Base-by-base conservation (phyloP, 2,888 invertebrate species). In the Dicranocentrus wangi region DNA sequence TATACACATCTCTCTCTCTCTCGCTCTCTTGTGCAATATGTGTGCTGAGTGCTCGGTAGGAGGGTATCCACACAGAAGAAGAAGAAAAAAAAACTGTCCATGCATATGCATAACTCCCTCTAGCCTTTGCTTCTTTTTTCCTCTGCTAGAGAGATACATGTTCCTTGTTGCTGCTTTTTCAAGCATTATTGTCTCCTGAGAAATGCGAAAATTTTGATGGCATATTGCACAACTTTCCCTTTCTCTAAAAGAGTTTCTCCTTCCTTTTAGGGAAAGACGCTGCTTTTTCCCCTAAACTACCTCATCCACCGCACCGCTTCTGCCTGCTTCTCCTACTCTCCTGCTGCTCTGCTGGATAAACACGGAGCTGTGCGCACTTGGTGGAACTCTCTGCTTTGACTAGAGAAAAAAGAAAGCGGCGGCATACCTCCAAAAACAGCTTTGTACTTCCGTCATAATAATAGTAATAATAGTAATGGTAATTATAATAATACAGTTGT, bases 181-280 rank as follows among this genome's bases (percentile, higher is more conserved):
- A 68, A 83, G 77, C 83, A 82, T 82, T 60, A 61, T 82, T 83
- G 83, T 85, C 85, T 83, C 84, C 75, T 75, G 85, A 84, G 85
- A 85, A 82, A 83, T 85, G 82, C 70, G 82, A 85, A 61, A 61
- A 83, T 84, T 32, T 83, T 85, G 85, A 85, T 83, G 76, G 84
- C 68, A 73, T 79, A 61, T 81, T 81, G 75, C 75, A 63, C 76
- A 81, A 81, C 81, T 81, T 81, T 76, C 76, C 28, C 70, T 55
- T 43, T 28, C n/a, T 55, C 53, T n/a, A 27, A 55, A 27, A 23
- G 28, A 23, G 15, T 19, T 53, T 28, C 23, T 15, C 19, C 70
- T 28, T 23, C 21, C 60, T 27, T 19, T 23, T 7, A 5, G 7
- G 17, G n/a, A n/a, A 3, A 23, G 10, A 2, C n/a, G 27, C 32